Percentiles rank a stretch among this genome's conserved stretches.
phyloP scores from a whole-genome alignment of 1,140 invertebrate species.

The Scaptomyza pallida region DNA sequence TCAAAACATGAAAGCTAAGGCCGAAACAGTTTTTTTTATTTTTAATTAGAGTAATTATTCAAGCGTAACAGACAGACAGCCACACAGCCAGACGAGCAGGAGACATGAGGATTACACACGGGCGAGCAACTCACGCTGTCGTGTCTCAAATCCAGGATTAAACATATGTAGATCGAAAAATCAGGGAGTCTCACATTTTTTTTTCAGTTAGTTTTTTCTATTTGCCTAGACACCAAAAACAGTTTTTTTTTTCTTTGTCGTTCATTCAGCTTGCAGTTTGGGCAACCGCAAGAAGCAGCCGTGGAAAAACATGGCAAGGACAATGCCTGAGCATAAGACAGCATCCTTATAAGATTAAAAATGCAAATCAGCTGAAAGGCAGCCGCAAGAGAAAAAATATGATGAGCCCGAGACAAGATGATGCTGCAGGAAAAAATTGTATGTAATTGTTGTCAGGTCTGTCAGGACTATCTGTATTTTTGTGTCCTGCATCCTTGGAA shows the following conservation, averaged over 20 bases:
- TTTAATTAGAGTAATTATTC: conserved; percentile 82
- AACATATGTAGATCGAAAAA: conserved; percentile 75
- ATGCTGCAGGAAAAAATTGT: conserved; percentile 58
- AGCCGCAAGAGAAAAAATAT: conserved; percentile 72
- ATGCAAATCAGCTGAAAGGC: conserved; percentile 79
- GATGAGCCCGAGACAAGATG: conserved; percentile 50
- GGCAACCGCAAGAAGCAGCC: conserved; percentile 23
- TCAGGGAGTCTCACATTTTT: conserved; percentile 52
- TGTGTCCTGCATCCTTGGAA: conserved; percentile 7
- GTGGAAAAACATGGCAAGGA: conserved; percentile 57
- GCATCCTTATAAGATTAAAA: conserved; percentile 84
- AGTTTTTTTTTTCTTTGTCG: conserved; percentile 45
- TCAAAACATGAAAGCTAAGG: conserved; percentile 66
- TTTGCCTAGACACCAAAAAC: conserved; percentile 8
- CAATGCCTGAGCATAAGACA: conserved; percentile 66
- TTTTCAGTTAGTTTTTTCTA: conserved; percentile 52
- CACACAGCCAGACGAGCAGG: conserved; percentile 18
- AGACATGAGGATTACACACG: conserved; percentile 36
- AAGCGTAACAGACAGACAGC: conserved; percentile 62
- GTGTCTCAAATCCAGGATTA: conserved; percentile 80
- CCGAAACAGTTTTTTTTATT: conserved; percentile 24
- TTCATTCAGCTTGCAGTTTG: conserved; percentile 65
- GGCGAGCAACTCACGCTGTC: conserved; percentile 46
- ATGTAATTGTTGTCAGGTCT: conserved; percentile 72
- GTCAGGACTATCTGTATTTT: conserved; percentile 22